phyloP scores from a whole-genome alignment of 2,888 invertebrate species.

The Lampropteryx suffumata region DNA sequence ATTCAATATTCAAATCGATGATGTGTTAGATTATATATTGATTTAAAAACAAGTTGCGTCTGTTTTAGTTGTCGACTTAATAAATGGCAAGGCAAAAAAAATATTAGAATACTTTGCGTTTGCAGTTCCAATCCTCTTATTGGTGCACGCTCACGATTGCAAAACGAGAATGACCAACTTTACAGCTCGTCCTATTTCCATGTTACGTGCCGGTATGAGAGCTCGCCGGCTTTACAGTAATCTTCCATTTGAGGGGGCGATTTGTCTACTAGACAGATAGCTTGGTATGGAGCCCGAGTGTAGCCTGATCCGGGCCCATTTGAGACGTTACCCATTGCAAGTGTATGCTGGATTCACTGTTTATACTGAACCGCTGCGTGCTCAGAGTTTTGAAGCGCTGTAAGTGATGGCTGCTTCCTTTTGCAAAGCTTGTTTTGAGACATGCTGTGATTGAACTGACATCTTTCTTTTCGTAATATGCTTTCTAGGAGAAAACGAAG shows the following conservation, averaged over 20 bases:
- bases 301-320: constrained; percentile 43
- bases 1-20: too few relatives aligned
- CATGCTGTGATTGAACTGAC: not conserved
- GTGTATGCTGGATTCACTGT: constrained; percentile 27
- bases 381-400: constrained; percentile 23
- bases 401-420: constrained; percentile 8
- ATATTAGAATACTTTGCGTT: too few relatives aligned
- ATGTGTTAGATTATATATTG: too few relatives aligned
- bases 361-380: constrained; percentile 31
- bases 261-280: constrained; percentile 73
- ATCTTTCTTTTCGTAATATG: too few relatives aligned
- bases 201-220: constrained; percentile 37
- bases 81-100: too few relatives aligned
- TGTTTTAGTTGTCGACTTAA: too few relatives aligned
- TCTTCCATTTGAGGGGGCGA: constrained; percentile 74
- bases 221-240: constrained; percentile 54
- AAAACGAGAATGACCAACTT: constrained; percentile 8
- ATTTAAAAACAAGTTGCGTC: too few relatives aligned
- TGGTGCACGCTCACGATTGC: constrained; percentile 5
- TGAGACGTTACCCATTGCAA: constrained; percentile 33
- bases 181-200: constrained; percentile 2
- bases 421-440: constrained; percentile 1
- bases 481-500: too few relatives aligned
- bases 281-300: constrained; percentile 42
- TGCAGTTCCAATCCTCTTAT: not conserved